Evolutionary conservation across 64 coral and sea anemone genomes (phyloP).

Genomic region (Actinia tenebrosa): DNA sequence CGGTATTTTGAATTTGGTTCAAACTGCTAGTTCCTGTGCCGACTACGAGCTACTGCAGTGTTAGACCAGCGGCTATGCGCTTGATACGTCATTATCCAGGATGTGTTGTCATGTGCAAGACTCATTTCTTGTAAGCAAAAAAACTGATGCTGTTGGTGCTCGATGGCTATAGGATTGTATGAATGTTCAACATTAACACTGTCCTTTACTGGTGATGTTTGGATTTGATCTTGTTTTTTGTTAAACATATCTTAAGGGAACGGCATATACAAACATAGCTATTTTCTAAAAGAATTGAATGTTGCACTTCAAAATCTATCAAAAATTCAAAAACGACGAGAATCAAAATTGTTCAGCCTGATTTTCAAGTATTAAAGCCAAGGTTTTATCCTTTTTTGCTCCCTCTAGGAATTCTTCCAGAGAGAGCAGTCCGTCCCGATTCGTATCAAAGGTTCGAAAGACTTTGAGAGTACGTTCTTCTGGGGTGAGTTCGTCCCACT

Average conservation of each 20-base stretch:
- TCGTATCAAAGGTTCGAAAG: conserved; percentile 86
- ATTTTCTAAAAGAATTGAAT: neutral
- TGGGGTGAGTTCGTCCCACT: conserved; percentile 69
- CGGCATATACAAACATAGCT: neutral
- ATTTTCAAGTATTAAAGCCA: conserved; percentile 80
- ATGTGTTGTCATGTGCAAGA: neutral
- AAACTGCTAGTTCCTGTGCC: no score
- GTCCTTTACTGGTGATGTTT: no score
- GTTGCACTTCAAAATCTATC: neutral
- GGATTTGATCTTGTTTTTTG: no score
- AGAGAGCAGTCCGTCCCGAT: conserved; percentile 88
- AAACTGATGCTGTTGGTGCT: neutral
- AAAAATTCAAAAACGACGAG: neutral
- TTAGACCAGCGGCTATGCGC: neutral
- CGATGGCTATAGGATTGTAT: neutral
- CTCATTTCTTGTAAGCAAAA: neutral
- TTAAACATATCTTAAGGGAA: neutral
- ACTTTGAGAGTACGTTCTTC: conserved; percentile 92
- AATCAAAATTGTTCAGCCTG: neutral
- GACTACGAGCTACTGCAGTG: neutral
- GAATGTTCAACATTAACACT: neutral
- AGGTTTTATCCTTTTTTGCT: conserved; percentile 82
- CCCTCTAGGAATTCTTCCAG: conserved; percentile 87
- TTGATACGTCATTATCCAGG: neutral
- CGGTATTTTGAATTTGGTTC: no score